These are phyloP conservation scores for Catocala sponsa DNA, from an alignment of 2,888 invertebrate species.

Conservation along the genomic window DNA sequence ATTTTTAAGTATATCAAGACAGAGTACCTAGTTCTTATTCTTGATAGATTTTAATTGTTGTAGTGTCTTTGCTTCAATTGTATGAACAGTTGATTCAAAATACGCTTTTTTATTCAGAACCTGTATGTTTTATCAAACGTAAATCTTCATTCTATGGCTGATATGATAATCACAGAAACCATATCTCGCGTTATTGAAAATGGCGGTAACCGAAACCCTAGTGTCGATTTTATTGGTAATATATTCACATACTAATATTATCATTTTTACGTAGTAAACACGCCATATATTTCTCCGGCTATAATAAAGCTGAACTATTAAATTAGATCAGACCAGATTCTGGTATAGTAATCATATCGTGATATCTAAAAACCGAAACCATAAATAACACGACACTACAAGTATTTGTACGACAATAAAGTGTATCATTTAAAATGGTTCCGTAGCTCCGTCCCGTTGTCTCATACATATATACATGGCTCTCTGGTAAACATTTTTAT, in stretches of 20 bases:
- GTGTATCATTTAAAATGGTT: slow-evolving; percentile 32
- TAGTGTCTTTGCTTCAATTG: too few species aligned
- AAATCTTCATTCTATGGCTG: too few species aligned
- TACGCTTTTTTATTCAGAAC: too few species aligned
- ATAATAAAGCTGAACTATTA: slow-evolving; percentile 15
- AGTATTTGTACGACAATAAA: slow-evolving; percentile 28
- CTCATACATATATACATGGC: slow-evolving; percentile 28
- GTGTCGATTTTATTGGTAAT: slow-evolving; percentile 18
- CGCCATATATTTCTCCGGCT: slow-evolving; percentile 13
- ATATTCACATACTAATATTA: slow-evolving; percentile 31
- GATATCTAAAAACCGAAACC: slow-evolving; percentile 16
- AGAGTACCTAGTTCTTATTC: too few species aligned
- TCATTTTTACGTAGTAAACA: slow-evolving; percentile 19
- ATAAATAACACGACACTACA: slow-evolving; percentile 12
- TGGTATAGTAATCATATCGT: slow-evolving; percentile 17
- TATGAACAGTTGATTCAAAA: too few species aligned
- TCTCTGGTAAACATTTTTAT: slow-evolving; percentile 43
- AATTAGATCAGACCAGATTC: slow-evolving; percentile 17
- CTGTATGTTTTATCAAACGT: too few species aligned
- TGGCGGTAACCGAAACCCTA: slow-evolving; percentile 16
- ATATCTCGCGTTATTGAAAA: neutral
- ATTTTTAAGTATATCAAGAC: too few species aligned
- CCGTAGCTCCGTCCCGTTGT: slow-evolving; percentile 12
- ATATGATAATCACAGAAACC: neutral
- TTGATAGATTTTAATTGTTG: too few species aligned